Evolutionary conservation across 1,140 invertebrate species (phyloP).

Genomic region (Drosophila mojavensis): DNA sequence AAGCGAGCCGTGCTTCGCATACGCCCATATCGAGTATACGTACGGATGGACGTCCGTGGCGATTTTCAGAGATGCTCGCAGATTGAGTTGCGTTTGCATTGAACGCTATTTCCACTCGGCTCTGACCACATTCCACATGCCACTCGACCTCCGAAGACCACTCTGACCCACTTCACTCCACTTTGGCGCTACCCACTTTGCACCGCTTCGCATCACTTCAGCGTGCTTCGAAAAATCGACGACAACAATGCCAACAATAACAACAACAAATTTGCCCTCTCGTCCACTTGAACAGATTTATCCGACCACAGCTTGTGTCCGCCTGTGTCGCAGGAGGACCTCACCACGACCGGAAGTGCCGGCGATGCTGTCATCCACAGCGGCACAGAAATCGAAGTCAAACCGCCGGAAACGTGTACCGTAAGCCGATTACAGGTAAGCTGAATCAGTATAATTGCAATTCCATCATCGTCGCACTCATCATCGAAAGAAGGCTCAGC

Average conservation of each 20-base stretch:
- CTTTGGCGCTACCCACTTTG: slow-evolving; percentile 18
- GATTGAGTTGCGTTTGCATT: slow-evolving; percentile 35
- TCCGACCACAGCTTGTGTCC: slow-evolving; percentile 76
- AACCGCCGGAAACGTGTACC: slow-evolving; percentile 83
- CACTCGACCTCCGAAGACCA: slow-evolving; percentile 16
- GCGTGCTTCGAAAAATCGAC: slow-evolving; percentile 39
- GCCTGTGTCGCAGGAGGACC: slow-evolving; percentile 67
- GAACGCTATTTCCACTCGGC: slow-evolving; percentile 46
- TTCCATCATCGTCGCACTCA: slow-evolving; percentile 64
- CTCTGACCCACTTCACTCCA: slow-evolving; percentile 20
- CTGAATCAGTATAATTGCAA: slow-evolving; percentile 71
- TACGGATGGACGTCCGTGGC: background rate
- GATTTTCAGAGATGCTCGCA: slow-evolving; percentile 4
- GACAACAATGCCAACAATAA: slow-evolving; percentile 22
- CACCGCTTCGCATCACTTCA: slow-evolving; percentile 32
- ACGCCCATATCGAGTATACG: slow-evolving; percentile 62
- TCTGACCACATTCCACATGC: slow-evolving; percentile 10
- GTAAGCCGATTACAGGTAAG: slow-evolving; percentile 86
- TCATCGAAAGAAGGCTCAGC: slow-evolving; percentile 43
- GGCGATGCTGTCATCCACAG: slow-evolving; percentile 67
- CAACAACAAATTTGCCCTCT: slow-evolving; percentile 55
- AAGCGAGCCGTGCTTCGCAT: slow-evolving; percentile 15
- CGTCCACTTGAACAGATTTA: slow-evolving; percentile 69
- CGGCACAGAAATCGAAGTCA: slow-evolving; percentile 75
- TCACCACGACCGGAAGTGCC: slow-evolving; percentile 63